phyloP scores from a whole-genome alignment of 2,888 invertebrate species.

The Hydraecia micacea region DNA sequence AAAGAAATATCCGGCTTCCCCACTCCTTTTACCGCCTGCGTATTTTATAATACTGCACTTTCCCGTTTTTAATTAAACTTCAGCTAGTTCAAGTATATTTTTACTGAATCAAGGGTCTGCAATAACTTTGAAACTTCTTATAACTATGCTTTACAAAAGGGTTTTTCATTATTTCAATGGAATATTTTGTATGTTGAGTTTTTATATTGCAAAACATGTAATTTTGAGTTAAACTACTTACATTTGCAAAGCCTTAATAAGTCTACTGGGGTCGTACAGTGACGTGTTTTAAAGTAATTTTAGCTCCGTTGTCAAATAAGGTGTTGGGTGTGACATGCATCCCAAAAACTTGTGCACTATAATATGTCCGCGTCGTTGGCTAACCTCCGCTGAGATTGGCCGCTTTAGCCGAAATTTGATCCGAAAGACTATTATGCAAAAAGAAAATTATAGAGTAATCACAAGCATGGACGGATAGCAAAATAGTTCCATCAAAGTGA shows the following conservation, averaged over 20 bases:
- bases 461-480: constrained; percentile 8
- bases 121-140: constrained; percentile 58
- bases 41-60: constrained; percentile 77
- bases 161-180: constrained; percentile 20
- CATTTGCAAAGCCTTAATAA: not conserved
- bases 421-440: not conserved
- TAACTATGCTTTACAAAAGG: constrained; percentile 32
- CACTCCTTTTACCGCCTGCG: constrained; percentile 68
- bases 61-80: constrained; percentile 84
- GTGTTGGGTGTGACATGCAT: no score
- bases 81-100: constrained; percentile 75
- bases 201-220: constrained; percentile 6
- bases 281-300: not conserved
- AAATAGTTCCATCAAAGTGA: constrained; percentile 25
- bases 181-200: constrained; percentile 4
- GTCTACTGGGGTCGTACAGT: no score
- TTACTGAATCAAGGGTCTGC: constrained; percentile 72
- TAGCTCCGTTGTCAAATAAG: not conserved
- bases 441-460: constrained; percentile 16
- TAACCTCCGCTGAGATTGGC: no score
- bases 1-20: constrained; percentile 68
- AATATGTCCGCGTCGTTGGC: not conserved
- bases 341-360: not conserved
- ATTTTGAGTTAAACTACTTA: not conserved
- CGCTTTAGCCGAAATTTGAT: not conserved